phyloP scores from a whole-genome alignment of 2,888 invertebrate species.

The Drosophila mayaguana region DNA sequence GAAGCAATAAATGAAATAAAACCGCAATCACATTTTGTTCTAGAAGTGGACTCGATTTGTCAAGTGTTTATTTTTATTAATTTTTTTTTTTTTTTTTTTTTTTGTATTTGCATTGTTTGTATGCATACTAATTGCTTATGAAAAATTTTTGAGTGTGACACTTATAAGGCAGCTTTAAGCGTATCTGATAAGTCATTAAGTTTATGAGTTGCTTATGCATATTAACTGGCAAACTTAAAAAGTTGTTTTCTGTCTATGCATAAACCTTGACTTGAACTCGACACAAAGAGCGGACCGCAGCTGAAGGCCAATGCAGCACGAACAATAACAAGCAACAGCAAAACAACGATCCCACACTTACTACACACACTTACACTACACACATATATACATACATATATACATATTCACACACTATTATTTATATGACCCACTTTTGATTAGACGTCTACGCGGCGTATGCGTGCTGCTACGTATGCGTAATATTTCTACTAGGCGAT shows the following conservation, averaged over 20 bases:
- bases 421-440: conserved; percentile 63
- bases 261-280: conserved; percentile 45
- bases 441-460: conserved; percentile 54
- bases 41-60: conserved; percentile 17
- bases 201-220: background rate
- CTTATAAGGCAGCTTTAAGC: background rate
- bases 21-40: conserved; percentile 10
- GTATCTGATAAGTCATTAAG: conserved; percentile 7
- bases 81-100: too few relatives aligned
- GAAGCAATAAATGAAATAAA: conserved; percentile 19
- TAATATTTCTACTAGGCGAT: conserved; percentile 55
- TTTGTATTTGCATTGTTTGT: conserved; percentile 35
- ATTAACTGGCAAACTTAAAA: conserved; percentile 31
- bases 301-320: conserved; percentile 38
- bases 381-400: background rate
- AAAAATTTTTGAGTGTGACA: background rate
- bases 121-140: conserved; percentile 32
- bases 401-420: background rate
- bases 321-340: conserved; percentile 11
- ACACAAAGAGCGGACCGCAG: conserved; percentile 20
- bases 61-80: too few relatives aligned
- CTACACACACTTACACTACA: conserved; percentile 7
- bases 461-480: conserved; percentile 65
- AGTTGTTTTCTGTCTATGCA: conserved; percentile 26
- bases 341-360: conserved; percentile 20